phyloP scores from a whole-genome alignment of 2,888 invertebrate species.

The Leistus spinibarbis region DNA sequence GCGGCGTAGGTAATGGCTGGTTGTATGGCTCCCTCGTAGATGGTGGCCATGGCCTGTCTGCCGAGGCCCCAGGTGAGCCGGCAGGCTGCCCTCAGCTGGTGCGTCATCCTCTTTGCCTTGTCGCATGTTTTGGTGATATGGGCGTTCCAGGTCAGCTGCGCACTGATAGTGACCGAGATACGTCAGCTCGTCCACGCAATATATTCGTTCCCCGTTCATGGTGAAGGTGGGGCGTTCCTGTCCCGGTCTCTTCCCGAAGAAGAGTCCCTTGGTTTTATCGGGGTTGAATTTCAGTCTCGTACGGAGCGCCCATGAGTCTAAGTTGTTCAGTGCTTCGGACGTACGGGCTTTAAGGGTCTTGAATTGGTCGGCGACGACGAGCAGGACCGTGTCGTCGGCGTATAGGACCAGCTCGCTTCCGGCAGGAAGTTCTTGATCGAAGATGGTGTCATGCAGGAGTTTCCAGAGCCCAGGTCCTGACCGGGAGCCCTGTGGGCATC shows the following conservation, averaged over 20 bases:
- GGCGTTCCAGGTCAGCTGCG: conserved; percentile 11
- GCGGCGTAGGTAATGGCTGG: not conserved
- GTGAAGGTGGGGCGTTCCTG: conserved; percentile 32
- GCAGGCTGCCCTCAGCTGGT: conserved; percentile 18
- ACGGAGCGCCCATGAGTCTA: not conserved
- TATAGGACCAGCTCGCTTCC: conserved; percentile 28
- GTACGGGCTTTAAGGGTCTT: conserved; percentile 4
- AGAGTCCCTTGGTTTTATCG: conserved; percentile 30
- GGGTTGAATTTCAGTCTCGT: conserved; percentile 22
- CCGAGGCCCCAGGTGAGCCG: conserved; percentile 26
- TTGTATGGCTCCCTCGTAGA: conserved; percentile 29
- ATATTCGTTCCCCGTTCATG: conserved; percentile 7
- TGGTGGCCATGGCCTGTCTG: conserved; percentile 3
- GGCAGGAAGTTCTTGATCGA: not conserved
- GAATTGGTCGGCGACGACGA: not conserved
- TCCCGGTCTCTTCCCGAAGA: conserved; percentile 25
- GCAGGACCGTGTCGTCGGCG: conserved; percentile 39
- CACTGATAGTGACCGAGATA: conserved; percentile 32
- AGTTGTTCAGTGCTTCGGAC: conserved; percentile 2
- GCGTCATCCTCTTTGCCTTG: conserved; percentile 7
- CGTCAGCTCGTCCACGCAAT: conserved; percentile 26
- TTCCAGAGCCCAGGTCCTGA: conserved; percentile 35
- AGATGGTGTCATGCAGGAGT: conserved; percentile 19
- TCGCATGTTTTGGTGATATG: conserved; percentile 1
- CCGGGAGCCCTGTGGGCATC: conserved; percentile 36